Base-by-base conservation (phyloP, 2,888 invertebrate species). In the Sturmia bella region DNA sequence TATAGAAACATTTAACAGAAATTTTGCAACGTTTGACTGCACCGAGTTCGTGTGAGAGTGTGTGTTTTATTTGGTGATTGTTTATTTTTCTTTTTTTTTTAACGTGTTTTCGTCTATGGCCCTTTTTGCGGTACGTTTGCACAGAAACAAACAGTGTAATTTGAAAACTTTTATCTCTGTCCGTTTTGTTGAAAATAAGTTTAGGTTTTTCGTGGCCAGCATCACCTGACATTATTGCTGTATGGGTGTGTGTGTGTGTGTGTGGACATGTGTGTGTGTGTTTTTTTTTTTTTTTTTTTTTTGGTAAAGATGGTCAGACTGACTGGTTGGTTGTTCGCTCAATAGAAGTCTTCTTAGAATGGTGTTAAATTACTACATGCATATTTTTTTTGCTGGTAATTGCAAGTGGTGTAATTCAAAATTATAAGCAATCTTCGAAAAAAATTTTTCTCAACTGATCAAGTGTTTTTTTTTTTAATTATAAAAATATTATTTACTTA, bases 141-240 rank as follows among this genome's bases (percentile, higher is more conserved):
- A 15, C 21, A 3, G 21, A 37, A 11, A n/a, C 54, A 66, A 59
- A 27, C n/a, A 32, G 32, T 54, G 73, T 52, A 75, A 68, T 77
- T 70, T 70, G 70, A 9, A 43, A 61, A 50, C 63, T 66, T 76
- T 83, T 81, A 77, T 82, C 83, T 82, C 83, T 82, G 80, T 68
- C 78, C 80, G 77, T 76, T 80, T 84, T 54, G 43, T 27, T 15
- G 45, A 17, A 52, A 68, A 54, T 39, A 54, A 43, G 24, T 64
- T 74, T 74, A 56, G 43, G 11, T 74, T 37, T 73, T 63, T 56
- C 56, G 17, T 54, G 39, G 39, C 24, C 12, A 9, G 24, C 32
- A 17, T 64, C 17, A 64, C 37, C 21, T 37, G 11, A 27, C 54
- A 39, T 64, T 57, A 7, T 32, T 32, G 3, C 27, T 32, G 32